phyloP scores from a whole-genome alignment of 1,140 invertebrate species.

The Trypoxylus dichotomus region DNA sequence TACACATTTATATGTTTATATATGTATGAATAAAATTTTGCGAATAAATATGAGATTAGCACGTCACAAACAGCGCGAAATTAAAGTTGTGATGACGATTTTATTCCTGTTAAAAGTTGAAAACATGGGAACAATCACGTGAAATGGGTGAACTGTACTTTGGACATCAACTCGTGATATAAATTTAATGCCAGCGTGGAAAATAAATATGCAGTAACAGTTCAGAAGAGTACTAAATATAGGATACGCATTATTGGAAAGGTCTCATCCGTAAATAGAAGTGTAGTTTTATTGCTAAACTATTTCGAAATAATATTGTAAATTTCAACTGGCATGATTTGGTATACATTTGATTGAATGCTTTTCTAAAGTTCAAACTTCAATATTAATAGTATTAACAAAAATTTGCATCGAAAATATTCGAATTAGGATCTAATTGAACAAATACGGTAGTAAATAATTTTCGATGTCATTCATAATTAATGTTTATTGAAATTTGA shows the following conservation, averaged over 20 bases:
- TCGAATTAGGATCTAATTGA: neutral
- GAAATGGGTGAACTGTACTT: neutral
- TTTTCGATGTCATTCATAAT: neutral
- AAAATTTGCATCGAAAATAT: neutral
- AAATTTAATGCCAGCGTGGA: neutral
- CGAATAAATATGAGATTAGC: no score
- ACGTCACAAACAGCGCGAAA: neutral
- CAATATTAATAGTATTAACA: neutral
- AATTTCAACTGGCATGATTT: neutral
- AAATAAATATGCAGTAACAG: neutral
- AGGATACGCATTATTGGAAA: neutral
- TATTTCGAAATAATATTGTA: neutral
- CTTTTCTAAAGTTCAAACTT: neutral
- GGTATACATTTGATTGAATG: neutral
- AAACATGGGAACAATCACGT: neutral
- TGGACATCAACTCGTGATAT: neutral
- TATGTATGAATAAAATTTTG: no score
- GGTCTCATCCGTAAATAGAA: neutral
- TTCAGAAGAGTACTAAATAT: neutral
- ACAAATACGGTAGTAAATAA: neutral
- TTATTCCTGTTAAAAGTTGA: neutral
- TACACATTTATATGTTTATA: no score
- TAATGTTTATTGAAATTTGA: conserved; percentile 1
- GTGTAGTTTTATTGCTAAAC: neutral
- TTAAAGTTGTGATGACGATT: neutral